phyloP scores from a whole-genome alignment of 2,797 vertebrate genomes.

The Gambelia wislizenii region DNA sequence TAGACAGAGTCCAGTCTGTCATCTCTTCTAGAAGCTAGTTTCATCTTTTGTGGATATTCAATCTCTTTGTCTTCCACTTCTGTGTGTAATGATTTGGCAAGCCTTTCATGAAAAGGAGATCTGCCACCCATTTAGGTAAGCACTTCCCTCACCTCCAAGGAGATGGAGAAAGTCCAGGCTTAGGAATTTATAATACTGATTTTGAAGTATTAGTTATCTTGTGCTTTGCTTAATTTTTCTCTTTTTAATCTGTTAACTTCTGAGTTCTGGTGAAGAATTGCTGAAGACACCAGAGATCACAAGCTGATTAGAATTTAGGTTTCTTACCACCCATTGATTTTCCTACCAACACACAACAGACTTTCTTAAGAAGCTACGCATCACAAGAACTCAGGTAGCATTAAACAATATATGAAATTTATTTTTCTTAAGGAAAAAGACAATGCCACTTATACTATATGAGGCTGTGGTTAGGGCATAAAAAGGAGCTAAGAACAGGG shows the following conservation, averaged over 20 bases:
- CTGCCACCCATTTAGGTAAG: neutral
- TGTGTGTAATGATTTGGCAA: neutral
- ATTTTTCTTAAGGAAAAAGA: neutral
- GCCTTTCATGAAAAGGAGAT: neutral
- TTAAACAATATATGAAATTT: neutral
- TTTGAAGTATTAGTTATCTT: neutral
- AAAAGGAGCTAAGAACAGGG: neutral
- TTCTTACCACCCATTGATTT: neutral
- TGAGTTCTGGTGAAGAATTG: neutral
- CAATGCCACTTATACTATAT: neutral
- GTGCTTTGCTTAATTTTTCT: neutral
- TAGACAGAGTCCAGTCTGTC: neutral
- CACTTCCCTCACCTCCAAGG: neutral
- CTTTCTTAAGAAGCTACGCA: neutral
- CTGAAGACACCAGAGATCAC: neutral
- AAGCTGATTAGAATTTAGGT: neutral
- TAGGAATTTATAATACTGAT: neutral
- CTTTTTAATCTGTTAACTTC: neutral
- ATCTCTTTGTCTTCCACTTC: rapidly evolving
- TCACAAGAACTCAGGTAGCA: neutral
- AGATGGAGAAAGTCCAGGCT: neutral
- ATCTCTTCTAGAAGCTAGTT: conserved; percentile 3
- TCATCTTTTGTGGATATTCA: neutral
- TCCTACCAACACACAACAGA: neutral
- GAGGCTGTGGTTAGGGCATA: neutral